Evolutionary conservation across 2,113 vertebrate species (phyloP), one percentile per base, ranked within the genome.

Genomic region (Channa maculata): DNA sequence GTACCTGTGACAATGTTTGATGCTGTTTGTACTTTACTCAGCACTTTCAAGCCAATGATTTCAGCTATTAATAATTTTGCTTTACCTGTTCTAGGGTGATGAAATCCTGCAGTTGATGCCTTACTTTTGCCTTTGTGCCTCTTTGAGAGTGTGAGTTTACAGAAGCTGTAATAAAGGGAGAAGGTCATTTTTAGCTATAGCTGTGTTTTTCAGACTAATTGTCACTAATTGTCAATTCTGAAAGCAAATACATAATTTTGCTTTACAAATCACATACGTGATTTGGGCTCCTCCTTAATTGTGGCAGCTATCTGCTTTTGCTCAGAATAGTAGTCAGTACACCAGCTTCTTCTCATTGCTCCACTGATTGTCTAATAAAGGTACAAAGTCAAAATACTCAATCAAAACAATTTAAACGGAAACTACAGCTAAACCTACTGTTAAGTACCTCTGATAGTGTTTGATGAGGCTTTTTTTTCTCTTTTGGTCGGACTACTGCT

Each of bases 241-340:
- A 24, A 24, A 24, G 24, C 24, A 24, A 24, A 24, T 24, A 24
- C 24, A 24, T 24, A 24, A 24, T 24, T 24, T 24, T 24, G 24
- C 24, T 24, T 24, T 24, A 24, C 24, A 24, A 4, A 8, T 3
- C 13, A 12, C 24, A 6, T 75, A 80, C 71, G 3, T 60, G 61
- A 44, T 39, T 14, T 11, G 2, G 54, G 72, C 55, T 81, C 54
- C 49, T 53, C 15, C 7, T 75, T 75, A 48, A 65, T 65, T 65
- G 44, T 53, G 14, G 2, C 14, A 46, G 46, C 10, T 37, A 9
- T 6, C 24, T 24, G 24, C 24, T 49, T 36, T 8, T 59, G 1
- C 0, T 37, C n/a, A n/a, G 3, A 1, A 14, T 0, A 44, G 49
- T 8, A 2, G 13, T 49, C 14, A 24, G 34, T 3, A n/a, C n/a